Base-by-base conservation (phyloP, 2,888 invertebrate species). In the Frankliniella intonsa region DNA sequence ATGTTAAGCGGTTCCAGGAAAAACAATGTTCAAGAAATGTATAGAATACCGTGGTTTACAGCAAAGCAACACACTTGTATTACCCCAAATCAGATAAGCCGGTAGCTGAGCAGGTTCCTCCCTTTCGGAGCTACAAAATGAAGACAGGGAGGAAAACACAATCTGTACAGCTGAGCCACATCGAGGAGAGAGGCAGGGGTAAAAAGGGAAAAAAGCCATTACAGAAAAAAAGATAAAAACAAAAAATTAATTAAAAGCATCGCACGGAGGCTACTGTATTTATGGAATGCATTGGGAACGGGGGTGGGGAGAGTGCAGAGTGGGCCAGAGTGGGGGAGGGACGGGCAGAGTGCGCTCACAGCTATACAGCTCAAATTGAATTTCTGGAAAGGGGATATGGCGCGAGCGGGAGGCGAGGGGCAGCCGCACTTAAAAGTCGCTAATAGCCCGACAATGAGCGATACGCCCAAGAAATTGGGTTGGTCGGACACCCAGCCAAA, bases 401-500 rank as follows among this genome's bases (percentile, higher is more conserved):
- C 2, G 55, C 17, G 14, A 17, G 62, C 7, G 17, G n/a, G 62
- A 17, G 14, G 62, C 11, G 62, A 62, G 11, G n/a, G 62, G n/a
- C 7, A 62, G 11, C 62, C 19, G 62, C 62, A 19, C 62, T 62
- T 62, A 62, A 62, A 62, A 14, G 11, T 62, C 62, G 17, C 62
- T 62, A 62, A 62, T 62, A 62, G 62, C 62, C 62, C 62, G 62
- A 62, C 17, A 62, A 62, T 62, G 17, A 62, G 62, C 62, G 62
- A 62, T 55, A 55, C 55, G 7, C 55, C 55, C 3, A 55, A 38
- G 38, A 38, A 5, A 38, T 38, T 38, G n/a, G n/a, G n/a, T n/a
- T n/a, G n/a, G 38, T 38, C 38, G 5, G 5, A 38, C 38, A 3
- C 38, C 38, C 38, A 38, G 38, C 38, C 38, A 38, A 38, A 38